A percentile compares a stretch with the other conserved stretches of the same genome.
These are phyloP conservation scores for Mesorhabditis spiculigera DNA, from an alignment of 2,888 invertebrate genomes.

Conservation along the genomic window DNA sequence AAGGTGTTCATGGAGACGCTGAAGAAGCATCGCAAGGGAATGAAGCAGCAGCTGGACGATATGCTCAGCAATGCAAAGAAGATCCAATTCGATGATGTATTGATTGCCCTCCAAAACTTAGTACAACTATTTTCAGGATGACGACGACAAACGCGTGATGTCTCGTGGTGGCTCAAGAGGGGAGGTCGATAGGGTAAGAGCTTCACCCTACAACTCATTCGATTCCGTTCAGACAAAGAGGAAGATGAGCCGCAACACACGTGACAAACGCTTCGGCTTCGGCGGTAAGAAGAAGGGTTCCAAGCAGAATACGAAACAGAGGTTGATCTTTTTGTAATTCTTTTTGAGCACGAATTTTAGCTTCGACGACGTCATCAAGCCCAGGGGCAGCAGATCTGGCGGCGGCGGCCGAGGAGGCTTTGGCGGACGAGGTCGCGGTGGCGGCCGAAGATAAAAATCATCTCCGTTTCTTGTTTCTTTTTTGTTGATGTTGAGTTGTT, in stretches of 20 bases:
- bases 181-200: neutral
- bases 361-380: constrained; percentile 26
- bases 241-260: constrained; percentile 19
- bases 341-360: constrained; percentile 58
- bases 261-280: constrained; percentile 82
- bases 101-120: neutral
- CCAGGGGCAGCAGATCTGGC: constrained; percentile 17
- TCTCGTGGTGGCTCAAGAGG: constrained; percentile 14
- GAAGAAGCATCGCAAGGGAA: constrained; percentile 73
- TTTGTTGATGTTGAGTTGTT: constrained; percentile 7
- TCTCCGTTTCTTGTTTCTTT: constrained; percentile 8
- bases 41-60: constrained; percentile 55
- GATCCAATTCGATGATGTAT: constrained; percentile 32
- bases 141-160: constrained; percentile 16
- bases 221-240: constrained; percentile 7
- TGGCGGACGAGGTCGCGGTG: constrained; percentile 17
- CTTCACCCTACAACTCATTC: neutral
- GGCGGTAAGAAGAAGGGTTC: constrained; percentile 89
- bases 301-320: constrained; percentile 81
- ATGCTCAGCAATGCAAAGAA: constrained; percentile 53
- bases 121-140: constrained; percentile 14
- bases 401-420: constrained; percentile 21
- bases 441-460: constrained; percentile 9
- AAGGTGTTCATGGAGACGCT: constrained; percentile 85
- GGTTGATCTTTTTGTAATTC: constrained; percentile 21